Evolutionary conservation across 2,888 invertebrate genomes (phyloP).

Genomic region (Andrena haemorrhoa): DNA sequence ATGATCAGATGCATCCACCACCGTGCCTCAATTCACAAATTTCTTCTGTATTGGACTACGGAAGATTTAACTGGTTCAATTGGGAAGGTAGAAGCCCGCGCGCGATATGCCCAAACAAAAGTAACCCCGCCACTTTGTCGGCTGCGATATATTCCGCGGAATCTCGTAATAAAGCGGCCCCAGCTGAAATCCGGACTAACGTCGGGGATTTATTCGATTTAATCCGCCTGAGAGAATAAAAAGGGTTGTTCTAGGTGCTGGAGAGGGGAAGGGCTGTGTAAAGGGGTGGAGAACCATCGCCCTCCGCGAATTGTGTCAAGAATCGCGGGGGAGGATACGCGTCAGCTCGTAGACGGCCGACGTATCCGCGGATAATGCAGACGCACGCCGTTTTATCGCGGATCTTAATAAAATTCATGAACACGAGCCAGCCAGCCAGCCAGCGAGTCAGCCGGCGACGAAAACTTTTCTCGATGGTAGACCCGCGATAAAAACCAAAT

Average conservation of each 20-base stretch:
- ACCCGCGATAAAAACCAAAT: conserved; percentile 81
- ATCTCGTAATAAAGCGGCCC: conserved; percentile 58
- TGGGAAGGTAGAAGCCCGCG: conserved; percentile 11
- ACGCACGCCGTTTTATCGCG: conserved; percentile 74
- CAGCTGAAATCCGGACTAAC: conserved; percentile 54
- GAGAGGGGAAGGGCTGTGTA: not conserved
- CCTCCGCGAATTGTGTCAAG: conserved; percentile 54
- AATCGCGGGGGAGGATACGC: conserved; percentile 26
- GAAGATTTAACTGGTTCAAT: conserved; percentile 37
- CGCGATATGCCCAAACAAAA: conserved; percentile 34
- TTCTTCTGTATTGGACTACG: no score
- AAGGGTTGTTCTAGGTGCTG: conserved; percentile 9
- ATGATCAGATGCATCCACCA: no score
- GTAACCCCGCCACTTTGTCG: conserved; percentile 40
- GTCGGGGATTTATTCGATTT: conserved; percentile 57
- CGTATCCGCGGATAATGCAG: conserved; percentile 55
- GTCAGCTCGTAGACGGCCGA: conserved; percentile 32
- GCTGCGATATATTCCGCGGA: conserved; percentile 42
- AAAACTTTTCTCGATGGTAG: conserved; percentile 81
- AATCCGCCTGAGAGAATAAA: conserved; percentile 48
- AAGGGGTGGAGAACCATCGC: conserved; percentile 12
- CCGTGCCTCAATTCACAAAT: no score
- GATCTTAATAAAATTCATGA: conserved; percentile 83
- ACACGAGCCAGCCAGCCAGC: conserved; percentile 71
- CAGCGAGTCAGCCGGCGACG: conserved; percentile 69